Conservation (phyloP, 2,888 invertebrate genomes). For the Watsonalla binaria region DNA sequence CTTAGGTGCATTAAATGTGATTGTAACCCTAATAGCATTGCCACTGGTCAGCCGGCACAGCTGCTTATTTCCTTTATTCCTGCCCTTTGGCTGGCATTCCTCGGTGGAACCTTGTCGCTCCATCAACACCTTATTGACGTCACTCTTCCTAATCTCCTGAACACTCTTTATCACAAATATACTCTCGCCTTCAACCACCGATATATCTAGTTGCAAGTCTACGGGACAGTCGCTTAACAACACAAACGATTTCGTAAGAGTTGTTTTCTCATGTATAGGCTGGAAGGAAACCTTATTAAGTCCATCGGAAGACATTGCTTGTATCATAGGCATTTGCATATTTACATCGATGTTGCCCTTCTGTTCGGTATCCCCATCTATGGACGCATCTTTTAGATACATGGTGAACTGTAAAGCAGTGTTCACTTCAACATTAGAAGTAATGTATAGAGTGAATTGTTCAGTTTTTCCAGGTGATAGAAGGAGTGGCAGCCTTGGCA, state of each 20-base stretch:
- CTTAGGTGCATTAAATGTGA: slow-evolving; percentile 55
- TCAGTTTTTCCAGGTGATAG: slow-evolving; percentile 59
- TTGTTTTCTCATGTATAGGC: slow-evolving; percentile 42
- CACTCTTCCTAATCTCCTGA: slow-evolving; percentile 59
- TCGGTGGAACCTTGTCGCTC: slow-evolving; percentile 41
- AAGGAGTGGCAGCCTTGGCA: slow-evolving; percentile 56
- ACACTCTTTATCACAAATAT: slow-evolving; percentile 55
- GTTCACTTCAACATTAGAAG: slow-evolving; percentile 49
- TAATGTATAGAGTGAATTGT: slow-evolving; percentile 48
- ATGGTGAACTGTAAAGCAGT: slow-evolving; percentile 44
- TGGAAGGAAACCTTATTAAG: slow-evolving; percentile 55
- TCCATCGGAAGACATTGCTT: slow-evolving; percentile 60
- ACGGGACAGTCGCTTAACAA: slow-evolving; percentile 60
- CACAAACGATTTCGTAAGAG: slow-evolving; percentile 48
- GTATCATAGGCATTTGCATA: slow-evolving; percentile 58
- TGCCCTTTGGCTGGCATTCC: slow-evolving; percentile 36
- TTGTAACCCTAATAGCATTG: slow-evolving; percentile 56
- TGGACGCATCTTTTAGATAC: slow-evolving; percentile 50
- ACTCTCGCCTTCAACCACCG: slow-evolving; percentile 45
- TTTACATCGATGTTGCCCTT: slow-evolving; percentile 42
- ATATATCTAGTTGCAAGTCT: slow-evolving; percentile 54
- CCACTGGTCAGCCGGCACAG: slow-evolving; percentile 57
- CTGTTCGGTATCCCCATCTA: slow-evolving; percentile 50
- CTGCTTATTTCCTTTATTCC: slow-evolving; percentile 50
- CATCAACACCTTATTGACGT: slow-evolving; percentile 56